A percentile compares a stretch with the other conserved stretches of the same genome.
These are phyloP conservation scores for Malurus alboscapulatus DNA, from an alignment of 2,113 vertebrate genomes.

Conservation along the genomic window DNA sequence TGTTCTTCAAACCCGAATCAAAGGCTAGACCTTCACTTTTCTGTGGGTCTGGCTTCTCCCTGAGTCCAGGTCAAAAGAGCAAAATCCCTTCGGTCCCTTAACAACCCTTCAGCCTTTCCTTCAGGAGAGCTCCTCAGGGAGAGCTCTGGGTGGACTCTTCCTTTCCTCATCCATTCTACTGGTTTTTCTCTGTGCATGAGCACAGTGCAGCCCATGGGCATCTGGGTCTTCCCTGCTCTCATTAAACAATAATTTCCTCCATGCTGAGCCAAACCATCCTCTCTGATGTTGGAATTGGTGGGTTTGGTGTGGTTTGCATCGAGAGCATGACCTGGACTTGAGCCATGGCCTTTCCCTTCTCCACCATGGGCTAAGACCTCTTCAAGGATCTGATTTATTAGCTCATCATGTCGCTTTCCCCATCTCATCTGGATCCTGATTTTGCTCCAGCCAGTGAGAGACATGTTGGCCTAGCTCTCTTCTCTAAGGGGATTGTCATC, in stretches of 20 bases:
- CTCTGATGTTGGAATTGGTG: rapidly evolving
- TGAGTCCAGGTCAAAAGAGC: background rate
- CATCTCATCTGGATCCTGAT: background rate
- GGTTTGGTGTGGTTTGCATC: background rate
- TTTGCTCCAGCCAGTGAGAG: background rate
- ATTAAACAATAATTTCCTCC: background rate
- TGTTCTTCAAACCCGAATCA: background rate
- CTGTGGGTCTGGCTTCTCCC: background rate
- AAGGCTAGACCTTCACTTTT: background rate
- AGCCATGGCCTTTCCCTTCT: background rate
- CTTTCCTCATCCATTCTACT: background rate
- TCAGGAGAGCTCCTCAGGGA: background rate
- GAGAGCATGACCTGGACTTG: rapidly evolving
- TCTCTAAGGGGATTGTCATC: background rate
- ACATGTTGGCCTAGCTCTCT: background rate
- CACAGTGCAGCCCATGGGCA: rapidly evolving
- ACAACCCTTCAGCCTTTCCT: background rate
- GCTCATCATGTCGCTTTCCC: background rate
- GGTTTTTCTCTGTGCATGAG: rapidly evolving
- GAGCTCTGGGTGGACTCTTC: background rate
- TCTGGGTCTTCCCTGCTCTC: background rate
- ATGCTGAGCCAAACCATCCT: background rate
- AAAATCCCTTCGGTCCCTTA: background rate
- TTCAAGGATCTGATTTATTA: background rate
- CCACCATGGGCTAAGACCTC: background rate